Conservation (phyloP, 2,797 vertebrate species). For the Chanos chanos region DNA sequence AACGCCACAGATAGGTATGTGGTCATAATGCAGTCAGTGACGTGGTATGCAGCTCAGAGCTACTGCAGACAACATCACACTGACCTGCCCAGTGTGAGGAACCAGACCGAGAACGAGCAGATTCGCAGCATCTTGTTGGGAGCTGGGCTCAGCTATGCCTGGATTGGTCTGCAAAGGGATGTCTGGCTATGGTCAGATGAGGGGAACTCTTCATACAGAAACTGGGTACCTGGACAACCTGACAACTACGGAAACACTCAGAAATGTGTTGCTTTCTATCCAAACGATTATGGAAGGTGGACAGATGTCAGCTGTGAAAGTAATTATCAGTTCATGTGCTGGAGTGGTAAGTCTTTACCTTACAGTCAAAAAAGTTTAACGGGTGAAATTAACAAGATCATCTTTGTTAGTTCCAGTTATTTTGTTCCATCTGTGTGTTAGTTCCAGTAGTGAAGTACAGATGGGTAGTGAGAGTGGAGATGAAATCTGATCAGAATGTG, state of each 20-base stretch:
- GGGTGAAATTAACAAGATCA: too few relatives aligned
- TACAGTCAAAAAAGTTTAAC: too few relatives aligned
- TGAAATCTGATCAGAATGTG: too few relatives aligned
- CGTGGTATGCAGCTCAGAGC: slow-evolving; percentile 35
- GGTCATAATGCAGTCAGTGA: background rate
- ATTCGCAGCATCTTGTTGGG: background rate
- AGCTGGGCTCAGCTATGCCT: background rate
- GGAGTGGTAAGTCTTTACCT: too few relatives aligned
- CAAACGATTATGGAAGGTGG: background rate
- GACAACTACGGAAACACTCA: background rate
- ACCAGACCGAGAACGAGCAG: slow-evolving; percentile 4
- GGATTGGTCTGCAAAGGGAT: slow-evolving; percentile 39
- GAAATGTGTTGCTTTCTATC: background rate
- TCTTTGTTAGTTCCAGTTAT: background rate
- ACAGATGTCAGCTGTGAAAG: background rate
- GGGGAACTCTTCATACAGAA: slow-evolving; percentile 7
- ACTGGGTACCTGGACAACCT: slow-evolving; percentile 10
- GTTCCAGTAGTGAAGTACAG: background rate
- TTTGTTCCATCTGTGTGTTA: background rate
- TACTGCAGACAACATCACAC: too few relatives aligned
- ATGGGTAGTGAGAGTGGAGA: too few relatives aligned
- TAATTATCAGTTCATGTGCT: background rate
- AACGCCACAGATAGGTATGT: too few relatives aligned
- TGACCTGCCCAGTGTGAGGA: slow-evolving; percentile 35
- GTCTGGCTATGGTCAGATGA: slow-evolving; percentile 46